Conservation (phyloP, 2,113 vertebrate genomes). For the Naja naja region DNA sequence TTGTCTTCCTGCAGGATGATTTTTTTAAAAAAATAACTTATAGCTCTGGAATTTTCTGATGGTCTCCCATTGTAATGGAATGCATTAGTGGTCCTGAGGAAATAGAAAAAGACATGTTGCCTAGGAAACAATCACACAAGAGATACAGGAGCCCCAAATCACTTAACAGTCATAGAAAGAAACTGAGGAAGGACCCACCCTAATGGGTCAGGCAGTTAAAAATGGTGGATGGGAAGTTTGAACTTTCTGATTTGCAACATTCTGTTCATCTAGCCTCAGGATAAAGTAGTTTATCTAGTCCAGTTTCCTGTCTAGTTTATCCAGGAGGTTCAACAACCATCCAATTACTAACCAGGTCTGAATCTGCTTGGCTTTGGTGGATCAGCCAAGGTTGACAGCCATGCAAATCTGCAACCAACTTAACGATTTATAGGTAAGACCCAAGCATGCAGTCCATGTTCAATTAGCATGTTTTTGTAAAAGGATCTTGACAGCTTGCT, state of each 20-base stretch:
- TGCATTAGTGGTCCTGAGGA: not conserved
- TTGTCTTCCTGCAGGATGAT: not conserved
- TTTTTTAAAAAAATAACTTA: not conserved
- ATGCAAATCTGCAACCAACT: conserved; percentile 26
- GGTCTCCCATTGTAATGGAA: not conserved
- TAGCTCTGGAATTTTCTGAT: not conserved
- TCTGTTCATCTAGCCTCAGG: not conserved
- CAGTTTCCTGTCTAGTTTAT: not conserved
- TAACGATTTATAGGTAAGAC: conserved; percentile 56
- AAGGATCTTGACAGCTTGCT: conserved; percentile 53
- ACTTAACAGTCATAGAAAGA: not conserved
- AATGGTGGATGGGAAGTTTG: not conserved
- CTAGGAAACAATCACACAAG: not conserved
- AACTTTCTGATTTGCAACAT: not conserved
- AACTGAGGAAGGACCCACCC: not conserved
- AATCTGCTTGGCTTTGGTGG: not conserved
- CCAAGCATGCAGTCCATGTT: conserved; percentile 49
- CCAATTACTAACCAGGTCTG: not conserved
- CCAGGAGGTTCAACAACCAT: not conserved
- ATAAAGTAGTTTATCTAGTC: not conserved
- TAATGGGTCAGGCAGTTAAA: not conserved
- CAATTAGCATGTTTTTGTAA: conserved; percentile 52
- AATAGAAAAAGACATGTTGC: not conserved
- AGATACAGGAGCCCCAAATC: not conserved
- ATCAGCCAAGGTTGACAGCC: conserved; percentile 16